phyloP scores from a whole-genome alignment of 2,113 vertebrate species.

The Aix galericulata region DNA sequence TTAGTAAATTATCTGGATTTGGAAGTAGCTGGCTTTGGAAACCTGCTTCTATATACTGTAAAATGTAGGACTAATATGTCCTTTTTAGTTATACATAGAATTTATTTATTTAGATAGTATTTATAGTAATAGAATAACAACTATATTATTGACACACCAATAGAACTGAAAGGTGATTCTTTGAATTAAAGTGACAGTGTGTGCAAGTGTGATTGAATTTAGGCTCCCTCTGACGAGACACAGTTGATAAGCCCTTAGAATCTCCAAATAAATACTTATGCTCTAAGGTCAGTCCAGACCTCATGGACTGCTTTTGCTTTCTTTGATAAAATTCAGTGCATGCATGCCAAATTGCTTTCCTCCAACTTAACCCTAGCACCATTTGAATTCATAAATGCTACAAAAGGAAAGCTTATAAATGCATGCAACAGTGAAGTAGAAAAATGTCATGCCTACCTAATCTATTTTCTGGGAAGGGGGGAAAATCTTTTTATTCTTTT shows the following conservation, averaged over 20 bases:
- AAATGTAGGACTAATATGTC: background rate
- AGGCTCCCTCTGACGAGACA: slow-evolving; percentile 44
- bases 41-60: background rate
- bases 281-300: slow-evolving; percentile 53
- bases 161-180: background rate
- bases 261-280: slow-evolving; percentile 57
- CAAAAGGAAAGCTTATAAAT: slow-evolving; percentile 70
- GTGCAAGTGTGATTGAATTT: slow-evolving; percentile 14
- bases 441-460: slow-evolving; percentile 68
- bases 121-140: background rate
- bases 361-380: slow-evolving; percentile 70
- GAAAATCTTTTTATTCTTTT: slow-evolving; percentile 58
- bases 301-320: slow-evolving; percentile 65
- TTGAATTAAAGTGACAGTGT: slow-evolving; percentile 58
- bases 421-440: slow-evolving; percentile 36
- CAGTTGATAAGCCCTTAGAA: slow-evolving; percentile 45
- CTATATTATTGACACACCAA: background rate
- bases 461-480: slow-evolving; percentile 52
- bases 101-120: background rate
- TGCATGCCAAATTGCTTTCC: slow-evolving; percentile 76
- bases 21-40: background rate
- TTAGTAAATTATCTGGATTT: background rate
- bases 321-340: slow-evolving; percentile 69
- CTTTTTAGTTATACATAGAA: background rate
- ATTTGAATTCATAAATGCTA: slow-evolving; percentile 70